Base-by-base conservation (phyloP, 2,113 vertebrate species). In the Brachyhypopomus gauderio region DNA sequence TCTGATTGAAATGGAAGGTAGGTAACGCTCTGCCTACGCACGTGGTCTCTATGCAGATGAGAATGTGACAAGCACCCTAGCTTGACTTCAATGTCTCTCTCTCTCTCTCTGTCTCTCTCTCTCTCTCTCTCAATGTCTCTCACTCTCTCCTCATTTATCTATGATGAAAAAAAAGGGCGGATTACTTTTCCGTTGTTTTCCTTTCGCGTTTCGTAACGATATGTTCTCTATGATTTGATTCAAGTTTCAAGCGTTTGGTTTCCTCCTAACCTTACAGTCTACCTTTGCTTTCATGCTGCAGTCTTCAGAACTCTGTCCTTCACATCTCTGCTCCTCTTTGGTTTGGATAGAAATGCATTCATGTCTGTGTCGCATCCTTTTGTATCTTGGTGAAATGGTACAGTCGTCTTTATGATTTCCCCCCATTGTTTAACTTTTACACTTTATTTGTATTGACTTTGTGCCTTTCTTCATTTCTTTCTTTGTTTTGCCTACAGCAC, bases 31-130 rank as follows among this genome's bases (percentile, higher is more conserved):
- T 94, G 91, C 95, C 96, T 96, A 92, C 94, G 95, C 95, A 97
- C 96, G 94, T 95, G 96, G 95, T 96, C 95, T 96, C 95, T 92
- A 94, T 96, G 94, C 96, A 96, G 96, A 98, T 94, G 94, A 97
- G 96, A 97, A 96, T 97, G 95, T 96, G 90, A 96, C 92, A 94
- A 97, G 95, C 96, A 96, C 96, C 95, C 94, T 95, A 97, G 96
- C 96, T 97, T 97, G 96, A 97, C 95, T 95, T 95, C 89, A 95
- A 95, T 98, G 95, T 97, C 86, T 92, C 48, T 80, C 66, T 75
- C 72, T 75, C 71, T 59, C 82, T 89, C 83, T 89, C 92, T 80
- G 72, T 87, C 86, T 90, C 86, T 91, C 88, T 93, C 88, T 91
- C 88, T 91, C 75, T 79, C 70, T 87, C 56, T 3, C 22, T n/a